These are phyloP conservation scores for Ormyrus rosae DNA, from an alignment of 2,888 invertebrate genomes.

Conservation along the genomic window DNA sequence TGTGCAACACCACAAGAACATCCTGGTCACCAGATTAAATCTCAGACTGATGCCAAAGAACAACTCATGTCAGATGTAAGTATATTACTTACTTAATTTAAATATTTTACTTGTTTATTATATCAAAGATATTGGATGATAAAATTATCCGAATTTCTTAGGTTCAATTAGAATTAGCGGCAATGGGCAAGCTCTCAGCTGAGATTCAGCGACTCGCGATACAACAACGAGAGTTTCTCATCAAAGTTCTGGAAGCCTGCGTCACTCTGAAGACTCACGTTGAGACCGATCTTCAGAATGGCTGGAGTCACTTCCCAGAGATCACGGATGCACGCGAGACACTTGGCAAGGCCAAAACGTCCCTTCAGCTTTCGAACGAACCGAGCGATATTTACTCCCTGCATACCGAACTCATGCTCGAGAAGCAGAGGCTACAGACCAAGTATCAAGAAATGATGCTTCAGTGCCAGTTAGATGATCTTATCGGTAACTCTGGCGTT, in stretches of 20 bases:
- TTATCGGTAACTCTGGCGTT: conserved; percentile 82
- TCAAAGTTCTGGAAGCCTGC: conserved; percentile 85
- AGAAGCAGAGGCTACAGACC: conserved; percentile 82
- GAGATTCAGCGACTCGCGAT: conserved; percentile 84
- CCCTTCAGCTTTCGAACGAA: conserved; percentile 79
- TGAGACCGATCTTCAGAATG: conserved; percentile 84
- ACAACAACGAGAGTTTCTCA: conserved; percentile 84
- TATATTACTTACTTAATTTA: conserved; percentile 45
- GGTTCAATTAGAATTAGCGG: conserved; percentile 81
- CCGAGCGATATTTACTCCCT: conserved; percentile 81
- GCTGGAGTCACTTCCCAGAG: conserved; percentile 81
- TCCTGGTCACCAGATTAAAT: conserved; percentile 82
- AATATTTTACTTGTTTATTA: conserved; percentile 1
- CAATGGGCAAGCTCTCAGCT: conserved; percentile 83
- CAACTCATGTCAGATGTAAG: conserved; percentile 80
- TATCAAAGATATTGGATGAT: too few species aligned
- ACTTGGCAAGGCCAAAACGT: conserved; percentile 80
- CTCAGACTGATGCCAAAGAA: conserved; percentile 82
- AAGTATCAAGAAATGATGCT: conserved; percentile 85
- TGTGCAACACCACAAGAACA: conserved; percentile 83
- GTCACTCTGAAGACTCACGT: conserved; percentile 85
- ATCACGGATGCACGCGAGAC: conserved; percentile 82
- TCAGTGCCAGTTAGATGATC: conserved; percentile 84
- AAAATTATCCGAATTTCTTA: conserved; percentile 54
- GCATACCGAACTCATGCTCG: conserved; percentile 80